Evolutionary conservation across 2,797 vertebrate genomes (phyloP).

Genomic region (Darevskia nairensis): DNA sequence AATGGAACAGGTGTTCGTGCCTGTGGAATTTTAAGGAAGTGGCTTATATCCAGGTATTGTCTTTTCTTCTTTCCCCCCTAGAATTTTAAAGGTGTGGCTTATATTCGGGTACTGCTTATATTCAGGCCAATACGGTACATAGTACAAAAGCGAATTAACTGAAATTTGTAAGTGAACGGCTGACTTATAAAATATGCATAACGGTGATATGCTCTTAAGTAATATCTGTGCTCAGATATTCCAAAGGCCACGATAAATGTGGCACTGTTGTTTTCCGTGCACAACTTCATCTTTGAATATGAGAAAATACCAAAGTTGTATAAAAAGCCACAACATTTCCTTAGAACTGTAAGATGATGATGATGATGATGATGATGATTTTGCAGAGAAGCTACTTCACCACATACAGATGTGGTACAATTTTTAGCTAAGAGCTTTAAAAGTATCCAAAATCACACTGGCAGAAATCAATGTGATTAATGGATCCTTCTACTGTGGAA

Average conservation of each 20-base stretch:
- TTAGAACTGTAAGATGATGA: neutral
- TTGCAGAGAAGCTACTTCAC: too few species aligned
- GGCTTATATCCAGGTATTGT: too few species aligned
- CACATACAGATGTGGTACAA: neutral
- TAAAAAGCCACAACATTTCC: neutral
- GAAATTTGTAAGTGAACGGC: neutral
- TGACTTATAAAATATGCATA: neutral
- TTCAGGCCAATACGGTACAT: too few species aligned
- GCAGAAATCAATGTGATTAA: constrained; percentile 29
- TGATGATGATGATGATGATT: too few species aligned
- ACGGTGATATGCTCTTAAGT: neutral
- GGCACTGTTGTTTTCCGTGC: too few species aligned
- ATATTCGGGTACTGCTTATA: too few species aligned
- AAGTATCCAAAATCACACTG: constrained; percentile 6
- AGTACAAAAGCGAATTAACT: neutral
- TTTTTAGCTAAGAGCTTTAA: neutral
- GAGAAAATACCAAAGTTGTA: neutral
- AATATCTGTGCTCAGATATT: neutral
- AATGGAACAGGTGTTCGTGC: too few species aligned
- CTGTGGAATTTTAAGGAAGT: too few species aligned
- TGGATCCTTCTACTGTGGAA: constrained; percentile 25
- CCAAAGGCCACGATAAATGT: neutral
- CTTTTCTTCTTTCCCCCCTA: too few species aligned
- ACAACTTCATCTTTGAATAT: neutral
- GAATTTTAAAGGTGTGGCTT: too few species aligned